phyloP scores from a whole-genome alignment of 2,888 invertebrate species.

The Agrilus mali region DNA sequence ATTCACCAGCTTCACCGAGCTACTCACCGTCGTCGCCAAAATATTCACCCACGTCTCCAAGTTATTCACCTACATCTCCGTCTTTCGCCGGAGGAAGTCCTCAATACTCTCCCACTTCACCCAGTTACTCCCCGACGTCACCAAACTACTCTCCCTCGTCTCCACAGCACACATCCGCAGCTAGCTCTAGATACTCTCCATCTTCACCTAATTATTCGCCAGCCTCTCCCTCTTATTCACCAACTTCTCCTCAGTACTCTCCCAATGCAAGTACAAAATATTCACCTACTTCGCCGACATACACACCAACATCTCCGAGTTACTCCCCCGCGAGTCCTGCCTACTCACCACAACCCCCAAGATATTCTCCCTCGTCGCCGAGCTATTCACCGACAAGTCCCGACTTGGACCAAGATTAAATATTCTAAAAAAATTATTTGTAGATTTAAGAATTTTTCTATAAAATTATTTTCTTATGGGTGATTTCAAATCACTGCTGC shows the following conservation, averaged over 20 bases:
- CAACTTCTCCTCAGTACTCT: conserved; percentile 66
- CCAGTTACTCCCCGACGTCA: conserved; percentile 74
- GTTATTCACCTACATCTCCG: conserved; percentile 74
- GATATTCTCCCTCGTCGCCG: conserved; percentile 60
- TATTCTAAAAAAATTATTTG: background rate
- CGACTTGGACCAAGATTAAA: conserved; percentile 28
- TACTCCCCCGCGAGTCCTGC: conserved; percentile 68
- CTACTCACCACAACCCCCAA: conserved; percentile 67
- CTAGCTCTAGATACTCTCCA: conserved; percentile 61
- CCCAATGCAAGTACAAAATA: conserved; percentile 65
- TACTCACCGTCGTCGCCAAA: conserved; percentile 72
- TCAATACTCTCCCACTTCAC: conserved; percentile 76
- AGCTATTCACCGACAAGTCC: conserved; percentile 67
- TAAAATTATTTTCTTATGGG: no score
- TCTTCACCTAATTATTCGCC: conserved; percentile 58
- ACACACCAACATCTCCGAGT: conserved; percentile 66
- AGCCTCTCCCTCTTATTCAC: conserved; percentile 62
- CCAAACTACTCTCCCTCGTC: conserved; percentile 69
- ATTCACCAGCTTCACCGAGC: conserved; percentile 63
- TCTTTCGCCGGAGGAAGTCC: conserved; percentile 68
- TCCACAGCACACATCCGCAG: conserved; percentile 57
- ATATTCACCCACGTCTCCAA: conserved; percentile 69
- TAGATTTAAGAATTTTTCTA: background rate
- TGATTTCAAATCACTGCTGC: no score
- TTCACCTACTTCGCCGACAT: conserved; percentile 69